phyloP scores from a whole-genome alignment of 2,113 vertebrate genomes.

The Blennius ocellaris region DNA sequence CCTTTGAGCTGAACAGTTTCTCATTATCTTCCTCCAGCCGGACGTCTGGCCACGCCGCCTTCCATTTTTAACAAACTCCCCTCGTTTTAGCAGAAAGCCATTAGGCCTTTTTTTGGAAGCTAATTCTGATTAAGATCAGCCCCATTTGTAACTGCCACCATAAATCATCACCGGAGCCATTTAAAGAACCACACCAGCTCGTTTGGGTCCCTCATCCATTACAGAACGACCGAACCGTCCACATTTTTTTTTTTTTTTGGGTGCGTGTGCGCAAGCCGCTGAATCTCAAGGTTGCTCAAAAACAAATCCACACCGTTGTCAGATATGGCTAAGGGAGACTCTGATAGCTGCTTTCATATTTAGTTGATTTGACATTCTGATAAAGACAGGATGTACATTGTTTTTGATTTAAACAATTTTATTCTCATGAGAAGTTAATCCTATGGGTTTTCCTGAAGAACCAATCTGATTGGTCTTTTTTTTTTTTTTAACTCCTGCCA shows the following conservation, averaged over 20 bases:
- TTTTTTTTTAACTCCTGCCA: no score
- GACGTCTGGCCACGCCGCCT: neutral
- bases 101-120: slow-evolving; percentile 57
- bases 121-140: slow-evolving; percentile 70
- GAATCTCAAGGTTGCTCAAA: slow-evolving; percentile 18
- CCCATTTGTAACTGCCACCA: slow-evolving; percentile 68
- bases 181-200: slow-evolving; percentile 59
- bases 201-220: slow-evolving; percentile 54
- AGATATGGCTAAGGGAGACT: neutral
- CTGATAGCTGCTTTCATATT: neutral
- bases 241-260: no score
- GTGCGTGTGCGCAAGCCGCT: neutral
- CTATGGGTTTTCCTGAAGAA: no score
- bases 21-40: neutral
- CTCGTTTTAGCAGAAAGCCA: slow-evolving; percentile 59
- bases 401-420: no score
- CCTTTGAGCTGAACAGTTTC: neutral
- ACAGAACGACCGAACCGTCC: neutral
- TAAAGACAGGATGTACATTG: no score
- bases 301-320: slow-evolving; percentile 21
- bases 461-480: no score
- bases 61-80: slow-evolving; percentile 64
- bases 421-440: no score
- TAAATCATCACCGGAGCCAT: slow-evolving; percentile 70
- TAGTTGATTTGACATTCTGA: no score